Conservation (phyloP, 2,797 vertebrate species). For the Sebastes iracundus region DNA sequence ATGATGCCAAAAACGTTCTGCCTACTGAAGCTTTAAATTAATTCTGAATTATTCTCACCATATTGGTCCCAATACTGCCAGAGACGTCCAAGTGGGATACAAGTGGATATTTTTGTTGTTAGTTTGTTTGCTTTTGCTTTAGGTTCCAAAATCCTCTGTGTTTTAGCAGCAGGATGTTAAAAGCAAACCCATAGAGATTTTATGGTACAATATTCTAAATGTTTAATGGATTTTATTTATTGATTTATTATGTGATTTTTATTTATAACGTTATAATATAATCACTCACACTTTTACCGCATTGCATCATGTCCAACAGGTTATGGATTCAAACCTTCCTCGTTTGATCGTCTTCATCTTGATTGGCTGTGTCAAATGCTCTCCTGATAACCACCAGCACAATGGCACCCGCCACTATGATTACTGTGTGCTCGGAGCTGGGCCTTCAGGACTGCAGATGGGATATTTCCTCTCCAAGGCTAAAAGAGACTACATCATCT, state of each 20-base stretch:
- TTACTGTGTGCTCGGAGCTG: conserved; percentile 95
- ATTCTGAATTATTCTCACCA: not conserved
- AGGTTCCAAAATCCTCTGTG: not conserved
- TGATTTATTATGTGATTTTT: too few relatives aligned
- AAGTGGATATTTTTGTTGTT: too few relatives aligned
- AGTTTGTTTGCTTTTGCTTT: not conserved
- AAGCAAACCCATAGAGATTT: not conserved
- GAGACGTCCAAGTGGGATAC: not conserved
- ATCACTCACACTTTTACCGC: not conserved
- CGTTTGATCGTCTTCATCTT: conserved; percentile 57
- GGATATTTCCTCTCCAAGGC: conserved; percentile 90
- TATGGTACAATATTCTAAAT: not conserved
- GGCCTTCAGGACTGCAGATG: conserved; percentile 92
- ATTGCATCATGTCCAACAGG: conserved; percentile 27
- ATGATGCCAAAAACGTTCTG: too few relatives aligned
- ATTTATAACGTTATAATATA: not conserved
- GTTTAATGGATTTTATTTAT: not conserved
- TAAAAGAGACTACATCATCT: conserved; percentile 87
- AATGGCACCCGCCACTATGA: conserved; percentile 76
- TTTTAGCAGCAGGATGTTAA: not conserved
- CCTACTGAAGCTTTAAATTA: too few relatives aligned
- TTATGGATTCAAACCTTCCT: conserved; percentile 65
- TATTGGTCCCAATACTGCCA: too few relatives aligned
- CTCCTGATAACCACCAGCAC: conserved; percentile 18
- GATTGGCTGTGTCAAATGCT: conserved; percentile 48